Evolutionary conservation across 2,113 vertebrate genomes (phyloP), one percentile per base, ranked within the genome.

Genomic region (Lepisosteus osseus): DNA sequence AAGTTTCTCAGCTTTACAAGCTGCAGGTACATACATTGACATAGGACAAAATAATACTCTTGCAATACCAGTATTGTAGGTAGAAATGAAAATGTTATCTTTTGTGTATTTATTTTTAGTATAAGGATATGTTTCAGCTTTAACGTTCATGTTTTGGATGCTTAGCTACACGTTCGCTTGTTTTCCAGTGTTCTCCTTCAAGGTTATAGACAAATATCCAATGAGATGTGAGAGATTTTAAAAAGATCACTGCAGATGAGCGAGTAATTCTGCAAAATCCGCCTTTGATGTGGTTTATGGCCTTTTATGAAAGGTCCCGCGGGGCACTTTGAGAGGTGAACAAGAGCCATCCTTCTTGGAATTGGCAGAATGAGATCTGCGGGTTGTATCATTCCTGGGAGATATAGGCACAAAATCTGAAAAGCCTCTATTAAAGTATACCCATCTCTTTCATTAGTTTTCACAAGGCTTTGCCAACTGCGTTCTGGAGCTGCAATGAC

Each of bases 301-400:
- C 57, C 57, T 59, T 59, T 59, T 13, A 11, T n/a, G 57, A 68
- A 62, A 61, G 65, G 71, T 59, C 65, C 8, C 29, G 12, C 12
- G n/a, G 2, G 11, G 6, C 64, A 5, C 3, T 59, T 1, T 3
- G 64, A 43, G 42, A 65, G 41, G 64, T 65, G 29, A 42, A 43
- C 11, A 43, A 13, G 42, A 44, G 42, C 6, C 9, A 11, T 43
- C 6, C 7, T 14, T 14, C 13, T 12, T 42, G 64, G 54, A 70
- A 47, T 51, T 54, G 15, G 70, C 47, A 65, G 72, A 80, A 75
- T 77, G 65, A 45, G 72, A 75, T 75, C 66, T 45, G 43, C 15
- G 15, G 43, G 70, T 75, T 67, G 68, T 77, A 75, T 69, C 66
- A 73, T 65, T 75, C 72, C 44, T 51, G 47, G 47, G 47, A 9